Evolutionary conservation across 53 echinoderm and acorn worm genomes (phyloP), one percentile per base, ranked within the genome.

Genomic region (Arbacia lixula): DNA sequence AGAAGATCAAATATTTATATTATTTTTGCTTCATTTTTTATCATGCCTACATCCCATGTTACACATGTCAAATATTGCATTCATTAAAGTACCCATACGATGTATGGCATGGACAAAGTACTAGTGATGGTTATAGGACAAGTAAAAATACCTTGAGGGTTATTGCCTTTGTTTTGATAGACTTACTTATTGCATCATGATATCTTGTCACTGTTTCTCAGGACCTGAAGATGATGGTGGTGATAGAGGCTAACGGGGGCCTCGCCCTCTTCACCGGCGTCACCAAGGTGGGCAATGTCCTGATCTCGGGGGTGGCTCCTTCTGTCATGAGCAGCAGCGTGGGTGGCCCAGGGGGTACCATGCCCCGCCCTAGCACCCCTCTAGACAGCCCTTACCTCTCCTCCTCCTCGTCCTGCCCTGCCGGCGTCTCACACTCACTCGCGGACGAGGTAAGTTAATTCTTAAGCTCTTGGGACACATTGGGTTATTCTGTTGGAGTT

Each of bases 321-420:
- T 28, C 62, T 24, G 20, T 88, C 60, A 68, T 69, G 71, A 83
- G 24, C 37, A 84, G 89, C 54, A 84, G 83, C 27, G 32, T 61
- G 6, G 79, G 79, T 36, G 60, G 36, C 35, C 29, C 40, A 27
- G 60, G 79, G 24, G 36, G 60, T 12, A 63, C 62, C 74, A 82
- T 94, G 83, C 98, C 98, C 36, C 87, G 94, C 56, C 98, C 98
- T 1, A 98, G 98, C 86, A 98, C 94, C 16, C 98, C 98, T 9
- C 85, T 94, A 21, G 98, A 98, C 35, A 88, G 92, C 66, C 90
- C 90, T 32, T 85, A 83, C 68, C 57, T 86, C 83, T 91, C 93
- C 11, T 91, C 94, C 16, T 89, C 94, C 12, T 69, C 71, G 0
- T 54, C 49, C 0, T 66, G 90, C 19, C 88, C 85, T 33, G 61